Base-by-base conservation (phyloP, 64 coral and sea anemone genomes). In the Platygyra sinensis region DNA sequence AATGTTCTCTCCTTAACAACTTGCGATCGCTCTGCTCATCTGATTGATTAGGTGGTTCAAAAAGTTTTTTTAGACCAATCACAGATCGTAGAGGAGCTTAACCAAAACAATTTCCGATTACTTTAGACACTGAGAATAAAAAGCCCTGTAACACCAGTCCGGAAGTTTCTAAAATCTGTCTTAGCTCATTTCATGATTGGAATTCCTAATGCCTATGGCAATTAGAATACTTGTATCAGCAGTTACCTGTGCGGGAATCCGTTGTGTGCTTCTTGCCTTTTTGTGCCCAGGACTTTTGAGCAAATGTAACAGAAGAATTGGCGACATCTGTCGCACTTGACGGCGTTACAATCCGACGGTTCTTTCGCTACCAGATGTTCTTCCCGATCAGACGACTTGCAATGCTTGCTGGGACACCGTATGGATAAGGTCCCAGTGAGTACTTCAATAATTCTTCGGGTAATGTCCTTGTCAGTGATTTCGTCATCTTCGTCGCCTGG, bases 251-350 rank as follows among this genome's bases (percentile, higher is more conserved):
- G 90, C 22, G 90, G 90, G 30, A 92, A 92, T 39, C 60, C 51
- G 22, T 86, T 69, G 38, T 87, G 83, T 30, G 90, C 90, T 12
- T 33, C 24, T 57, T 87, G 22, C 8, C 65, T 87, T 13, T 76
- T 36, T 17, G 22, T 52, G 2, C 90, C 90, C 52, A 92, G 73
- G 20, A 60, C 75, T 57, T 13, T 72, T 15, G 7, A 42, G 83
- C 90, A 92, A 61, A 92, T 92, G 27, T 72, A 92, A 29, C 90
- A 92, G 67, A 75, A 92, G 39, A 55, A 92, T 57, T 13, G 52
- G 5, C 8, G 30, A 51, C 90, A 92, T 10, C 7, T 64, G 14
- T 11, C 7, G 79, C 90, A 92, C 5, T 17, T 77, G 5, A 92
- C 72, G 2, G 76, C 75, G 36, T 92, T 92, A 31, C 90, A 92